A percentile compares a stretch with the other conserved stretches of the same genome.
phyloP scores from a whole-genome alignment of 2,113 vertebrate species.

The Orycteropus afer region DNA sequence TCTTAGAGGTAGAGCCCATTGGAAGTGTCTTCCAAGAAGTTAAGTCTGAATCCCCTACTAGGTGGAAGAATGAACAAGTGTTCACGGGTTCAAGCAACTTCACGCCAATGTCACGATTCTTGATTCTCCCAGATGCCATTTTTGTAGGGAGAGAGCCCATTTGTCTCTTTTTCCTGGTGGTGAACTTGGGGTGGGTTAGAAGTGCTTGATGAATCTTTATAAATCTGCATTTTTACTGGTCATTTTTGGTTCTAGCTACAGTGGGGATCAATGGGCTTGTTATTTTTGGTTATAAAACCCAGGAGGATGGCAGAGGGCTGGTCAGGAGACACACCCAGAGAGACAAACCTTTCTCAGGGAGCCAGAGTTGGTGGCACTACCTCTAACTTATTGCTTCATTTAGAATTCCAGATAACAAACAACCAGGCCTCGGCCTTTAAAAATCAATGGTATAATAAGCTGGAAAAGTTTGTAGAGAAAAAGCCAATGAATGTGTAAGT shows the following conservation, averaged over 20 bases:
- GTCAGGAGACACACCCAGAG: neutral
- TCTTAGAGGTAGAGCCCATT: neutral
- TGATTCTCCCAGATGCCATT: neutral
- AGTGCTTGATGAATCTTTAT: neutral
- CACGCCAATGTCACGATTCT: neutral
- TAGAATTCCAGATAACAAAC: slow-evolving; percentile 76
- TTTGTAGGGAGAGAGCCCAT: neutral
- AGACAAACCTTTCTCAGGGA: slow-evolving; percentile 32
- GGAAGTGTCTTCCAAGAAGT: slow-evolving; percentile 9
- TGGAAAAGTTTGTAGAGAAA: slow-evolving; percentile 57
- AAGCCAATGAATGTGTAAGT: slow-evolving; percentile 63
- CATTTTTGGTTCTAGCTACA: slow-evolving; percentile 12
- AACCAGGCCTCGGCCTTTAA: slow-evolving; percentile 64
- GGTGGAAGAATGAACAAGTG: neutral
- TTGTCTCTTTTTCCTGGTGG: neutral
- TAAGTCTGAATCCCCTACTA: neutral
- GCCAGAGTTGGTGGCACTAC: neutral
- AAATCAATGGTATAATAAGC: slow-evolving; percentile 75
- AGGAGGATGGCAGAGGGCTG: neutral
- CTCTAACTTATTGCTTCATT: neutral
- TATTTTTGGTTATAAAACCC: neutral
- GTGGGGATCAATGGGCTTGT: neutral
- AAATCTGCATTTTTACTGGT: neutral
- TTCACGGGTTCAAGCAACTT: neutral
- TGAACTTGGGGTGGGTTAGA: slow-evolving; percentile 7